These are phyloP conservation scores for Tenthredo distinguenda DNA, from an alignment of 2,888 invertebrate species.

Conservation along the genomic window DNA sequence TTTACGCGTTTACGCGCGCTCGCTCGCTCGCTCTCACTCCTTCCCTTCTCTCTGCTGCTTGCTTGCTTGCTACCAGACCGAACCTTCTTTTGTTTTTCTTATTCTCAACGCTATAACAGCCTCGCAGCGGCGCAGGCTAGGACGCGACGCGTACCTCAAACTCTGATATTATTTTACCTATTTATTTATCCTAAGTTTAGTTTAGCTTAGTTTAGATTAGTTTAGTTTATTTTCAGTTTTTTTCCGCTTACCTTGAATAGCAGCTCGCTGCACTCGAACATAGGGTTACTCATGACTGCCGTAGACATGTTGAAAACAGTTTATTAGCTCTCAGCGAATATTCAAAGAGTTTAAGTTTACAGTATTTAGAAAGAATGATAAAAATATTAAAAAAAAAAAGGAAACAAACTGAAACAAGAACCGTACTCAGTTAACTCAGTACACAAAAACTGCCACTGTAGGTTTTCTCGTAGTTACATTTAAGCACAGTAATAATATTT, in stretches of 20 bases:
- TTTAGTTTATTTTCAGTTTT: background rate
- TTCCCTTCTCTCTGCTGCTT: constrained; percentile 10
- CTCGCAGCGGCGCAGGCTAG: background rate
- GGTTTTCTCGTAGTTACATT: constrained; percentile 53
- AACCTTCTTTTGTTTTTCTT: constrained; percentile 15
- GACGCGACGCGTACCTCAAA: background rate
- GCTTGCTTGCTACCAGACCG: background rate
- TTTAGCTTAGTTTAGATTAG: background rate
- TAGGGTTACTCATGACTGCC: constrained; percentile 87
- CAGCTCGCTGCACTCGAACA: constrained; percentile 88
- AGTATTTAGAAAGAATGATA: background rate
- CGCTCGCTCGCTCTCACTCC: background rate
- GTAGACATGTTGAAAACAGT: constrained; percentile 83
- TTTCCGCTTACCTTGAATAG: constrained; percentile 84
- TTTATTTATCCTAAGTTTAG: background rate
- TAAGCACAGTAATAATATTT: constrained; percentile 47
- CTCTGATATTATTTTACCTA: constrained; percentile 1
- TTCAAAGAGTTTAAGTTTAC: background rate
- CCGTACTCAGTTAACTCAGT: constrained; percentile 51
- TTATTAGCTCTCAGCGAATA: background rate
- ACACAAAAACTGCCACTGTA: constrained; percentile 55
- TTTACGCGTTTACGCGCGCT: constrained; percentile 27
- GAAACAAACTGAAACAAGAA: constrained; percentile 29
- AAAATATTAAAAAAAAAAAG: background rate
- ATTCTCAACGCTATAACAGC: constrained; percentile 1